phyloP scores from a whole-genome alignment of 1,140 invertebrate genomes.

The Hyposmocoma kahamanoa region DNA sequence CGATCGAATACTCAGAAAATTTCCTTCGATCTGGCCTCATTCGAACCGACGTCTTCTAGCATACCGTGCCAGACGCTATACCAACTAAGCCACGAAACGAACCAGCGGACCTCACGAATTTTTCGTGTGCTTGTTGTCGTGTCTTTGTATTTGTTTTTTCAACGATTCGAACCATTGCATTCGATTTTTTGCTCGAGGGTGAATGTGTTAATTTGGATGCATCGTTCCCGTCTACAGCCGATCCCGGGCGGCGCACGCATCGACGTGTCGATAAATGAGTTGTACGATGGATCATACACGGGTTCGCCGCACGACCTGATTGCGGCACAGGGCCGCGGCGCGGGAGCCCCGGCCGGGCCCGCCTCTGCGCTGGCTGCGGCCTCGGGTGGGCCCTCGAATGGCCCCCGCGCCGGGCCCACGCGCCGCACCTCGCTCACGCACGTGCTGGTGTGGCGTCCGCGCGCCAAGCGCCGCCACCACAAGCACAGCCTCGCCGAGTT shows the following conservation, averaged over 20 bases:
- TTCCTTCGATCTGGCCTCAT: too few species aligned
- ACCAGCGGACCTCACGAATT: too few species aligned
- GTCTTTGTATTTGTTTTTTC: too few species aligned
- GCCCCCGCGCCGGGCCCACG: constrained; percentile 87
- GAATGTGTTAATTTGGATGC: too few species aligned
- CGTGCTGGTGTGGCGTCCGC: constrained; percentile 90
- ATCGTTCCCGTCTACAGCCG: too few species aligned
- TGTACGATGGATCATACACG: constrained; percentile 95
- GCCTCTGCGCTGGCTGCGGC: constrained; percentile 89
- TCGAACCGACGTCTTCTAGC: too few species aligned
- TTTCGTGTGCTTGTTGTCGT: too few species aligned
- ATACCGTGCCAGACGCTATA: too few species aligned
- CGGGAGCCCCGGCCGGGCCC: constrained; percentile 87
- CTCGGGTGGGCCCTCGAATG: constrained; percentile 86
- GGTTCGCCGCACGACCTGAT: constrained; percentile 95
- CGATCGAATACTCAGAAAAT: too few species aligned
- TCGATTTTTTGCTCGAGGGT: too few species aligned
- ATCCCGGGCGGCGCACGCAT: constrained; percentile 90
- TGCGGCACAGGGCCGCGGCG: constrained; percentile 78
- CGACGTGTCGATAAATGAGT: constrained; percentile 95
- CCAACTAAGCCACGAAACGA: too few species aligned
- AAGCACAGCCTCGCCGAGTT: constrained; percentile 87
- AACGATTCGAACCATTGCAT: too few species aligned
- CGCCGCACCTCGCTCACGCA: constrained; percentile 90
- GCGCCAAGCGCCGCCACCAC: constrained; percentile 75